A percentile compares a stretch with the other conserved stretches of the same genome.
Evolutionary conservation across 2,113 vertebrate species (phyloP).

Genomic region (Herpetotheres cachinnans): DNA sequence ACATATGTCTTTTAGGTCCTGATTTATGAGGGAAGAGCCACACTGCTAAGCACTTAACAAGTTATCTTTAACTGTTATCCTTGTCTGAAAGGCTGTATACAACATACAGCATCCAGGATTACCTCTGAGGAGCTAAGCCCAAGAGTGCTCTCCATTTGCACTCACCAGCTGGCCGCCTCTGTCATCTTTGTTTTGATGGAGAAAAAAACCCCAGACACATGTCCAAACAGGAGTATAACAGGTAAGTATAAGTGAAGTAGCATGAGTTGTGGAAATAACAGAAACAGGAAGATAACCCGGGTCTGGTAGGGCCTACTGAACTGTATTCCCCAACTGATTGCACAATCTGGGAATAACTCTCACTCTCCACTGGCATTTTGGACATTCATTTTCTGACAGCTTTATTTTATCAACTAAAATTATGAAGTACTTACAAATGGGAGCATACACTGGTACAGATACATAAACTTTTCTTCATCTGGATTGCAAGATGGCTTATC

Average conservation of each 20-base stretch:
- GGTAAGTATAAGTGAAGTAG: not conserved
- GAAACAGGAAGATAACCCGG: not conserved
- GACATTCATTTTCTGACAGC: not conserved
- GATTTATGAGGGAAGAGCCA: not conserved
- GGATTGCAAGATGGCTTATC: not conserved
- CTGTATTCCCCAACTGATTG: not conserved
- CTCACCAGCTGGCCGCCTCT: not conserved
- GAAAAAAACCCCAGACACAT: accelerated
- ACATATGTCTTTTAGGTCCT: not conserved
- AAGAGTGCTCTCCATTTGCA: not conserved
- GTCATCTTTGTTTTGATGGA: not conserved
- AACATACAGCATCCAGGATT: not conserved
- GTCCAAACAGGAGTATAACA: not conserved
- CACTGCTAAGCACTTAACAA: not conserved
- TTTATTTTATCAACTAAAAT: not conserved
- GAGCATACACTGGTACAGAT: not conserved
- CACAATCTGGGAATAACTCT: not conserved
- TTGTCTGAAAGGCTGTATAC: not conserved
- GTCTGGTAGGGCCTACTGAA: not conserved
- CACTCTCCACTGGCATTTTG: not conserved
- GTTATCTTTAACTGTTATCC: accelerated
- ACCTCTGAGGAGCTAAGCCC: not conserved
- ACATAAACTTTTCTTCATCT: not conserved
- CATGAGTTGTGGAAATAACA: not conserved
- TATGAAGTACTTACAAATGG: not conserved